Evolutionary conservation across 2,113 vertebrate genomes (phyloP).

Genomic region (Sinocyclocheilus anophthalmus): DNA sequence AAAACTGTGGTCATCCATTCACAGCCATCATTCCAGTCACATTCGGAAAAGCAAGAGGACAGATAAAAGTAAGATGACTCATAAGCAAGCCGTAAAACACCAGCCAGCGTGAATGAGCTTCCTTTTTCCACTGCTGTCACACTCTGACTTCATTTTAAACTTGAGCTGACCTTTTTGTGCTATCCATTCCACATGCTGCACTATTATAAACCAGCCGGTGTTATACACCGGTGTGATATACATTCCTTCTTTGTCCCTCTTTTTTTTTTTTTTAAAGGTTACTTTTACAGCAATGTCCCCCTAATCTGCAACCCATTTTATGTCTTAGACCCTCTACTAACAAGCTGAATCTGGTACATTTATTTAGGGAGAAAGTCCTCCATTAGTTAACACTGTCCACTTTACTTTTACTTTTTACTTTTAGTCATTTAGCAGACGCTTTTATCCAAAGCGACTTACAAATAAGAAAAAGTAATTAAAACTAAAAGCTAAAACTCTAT

Average conservation of each 20-base stretch:
- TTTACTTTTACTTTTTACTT: neutral
- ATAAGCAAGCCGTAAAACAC: constrained; percentile 40
- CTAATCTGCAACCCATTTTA: neutral
- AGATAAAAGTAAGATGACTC: constrained; percentile 51
- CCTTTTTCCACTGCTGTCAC: constrained; percentile 45
- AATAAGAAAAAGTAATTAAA: too few species aligned
- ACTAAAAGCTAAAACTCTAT: too few species aligned
- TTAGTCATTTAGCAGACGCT: too few species aligned
- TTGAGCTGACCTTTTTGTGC: constrained; percentile 25
- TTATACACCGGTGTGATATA: too few species aligned
- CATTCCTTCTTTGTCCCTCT: too few species aligned
- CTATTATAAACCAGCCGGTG: neutral
- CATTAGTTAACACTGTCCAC: neutral
- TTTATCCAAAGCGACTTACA: too few species aligned
- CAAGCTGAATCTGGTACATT: neutral
- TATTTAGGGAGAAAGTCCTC: neutral
- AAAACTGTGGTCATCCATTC: constrained; percentile 36
- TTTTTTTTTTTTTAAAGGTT: neutral
- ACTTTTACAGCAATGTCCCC: neutral
- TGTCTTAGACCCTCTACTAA: neutral
- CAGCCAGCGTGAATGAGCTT: constrained; percentile 1
- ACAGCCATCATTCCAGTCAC: constrained; percentile 12
- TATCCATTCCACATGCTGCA: constrained; percentile 16
- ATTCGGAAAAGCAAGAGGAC: constrained; percentile 43
- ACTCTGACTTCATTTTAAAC: constrained; percentile 48